Percentiles rank a stretch among this genome's conserved stretches.
Evolutionary conservation across 2,113 vertebrate species (phyloP).

Genomic region (Chaetops frenatus): DNA sequence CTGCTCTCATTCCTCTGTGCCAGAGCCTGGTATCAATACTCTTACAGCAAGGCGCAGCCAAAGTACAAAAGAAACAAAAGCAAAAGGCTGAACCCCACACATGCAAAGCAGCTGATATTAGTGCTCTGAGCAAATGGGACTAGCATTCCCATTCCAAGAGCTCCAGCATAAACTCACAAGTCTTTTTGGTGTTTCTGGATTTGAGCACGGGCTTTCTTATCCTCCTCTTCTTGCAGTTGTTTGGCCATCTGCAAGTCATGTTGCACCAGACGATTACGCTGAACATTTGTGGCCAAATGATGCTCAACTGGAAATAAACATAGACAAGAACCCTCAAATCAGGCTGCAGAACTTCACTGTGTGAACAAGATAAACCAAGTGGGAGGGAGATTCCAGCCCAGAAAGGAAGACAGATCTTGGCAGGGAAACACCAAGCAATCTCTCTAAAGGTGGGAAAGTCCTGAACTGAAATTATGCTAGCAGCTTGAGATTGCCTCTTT

Average conservation of each 20-base stretch:
- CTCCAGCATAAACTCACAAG: constrained; percentile 74
- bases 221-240: constrained; percentile 91
- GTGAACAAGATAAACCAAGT: background rate
- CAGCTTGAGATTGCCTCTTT: background rate
- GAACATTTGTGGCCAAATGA: constrained; percentile 93
- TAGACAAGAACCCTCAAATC: background rate
- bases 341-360: background rate
- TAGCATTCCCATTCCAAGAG: background rate
- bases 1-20: background rate
- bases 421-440: background rate
- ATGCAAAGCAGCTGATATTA: background rate
- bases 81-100: background rate
- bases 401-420: background rate
- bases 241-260: constrained; percentile 92
- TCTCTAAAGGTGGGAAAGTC: constrained; percentile 11
- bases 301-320: constrained; percentile 83
- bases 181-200: constrained; percentile 78
- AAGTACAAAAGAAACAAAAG: background rate
- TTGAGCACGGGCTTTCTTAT: constrained; percentile 81
- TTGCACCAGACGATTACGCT: constrained; percentile 90
- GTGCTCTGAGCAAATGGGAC: background rate
- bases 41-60: background rate
- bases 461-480: background rate
- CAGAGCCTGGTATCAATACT: background rate
- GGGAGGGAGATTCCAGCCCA: background rate